phyloP scores from a whole-genome alignment of 2,888 invertebrate species.

The Sepioteuthis lessoniana region DNA sequence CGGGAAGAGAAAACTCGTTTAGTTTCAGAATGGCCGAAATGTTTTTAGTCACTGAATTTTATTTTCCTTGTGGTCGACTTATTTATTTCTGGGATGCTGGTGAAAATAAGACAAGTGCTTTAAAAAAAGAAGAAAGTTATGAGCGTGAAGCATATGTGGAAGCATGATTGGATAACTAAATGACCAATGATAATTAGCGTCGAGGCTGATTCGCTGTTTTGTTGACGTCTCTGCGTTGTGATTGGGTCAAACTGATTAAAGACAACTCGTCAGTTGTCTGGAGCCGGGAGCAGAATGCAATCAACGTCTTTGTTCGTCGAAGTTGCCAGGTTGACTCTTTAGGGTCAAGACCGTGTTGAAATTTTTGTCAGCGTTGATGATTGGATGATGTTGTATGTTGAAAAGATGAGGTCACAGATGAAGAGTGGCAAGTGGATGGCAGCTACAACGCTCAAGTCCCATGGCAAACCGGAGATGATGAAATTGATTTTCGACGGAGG shows the following conservation, averaged over 20 bases:
- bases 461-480: constrained; percentile 10
- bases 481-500: neutral
- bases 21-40: too few species aligned
- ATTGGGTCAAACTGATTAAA: constrained; percentile 1
- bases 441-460: neutral
- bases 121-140: neutral
- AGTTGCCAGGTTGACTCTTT: too few species aligned
- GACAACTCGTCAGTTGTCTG: neutral
- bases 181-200: neutral
- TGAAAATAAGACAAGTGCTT: too few species aligned
- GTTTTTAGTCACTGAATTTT: too few species aligned
- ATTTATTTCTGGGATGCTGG: too few species aligned
- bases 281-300: too few species aligned
- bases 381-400: too few species aligned
- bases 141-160: neutral
- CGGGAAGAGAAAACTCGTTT: too few species aligned
- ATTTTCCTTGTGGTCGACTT: too few species aligned
- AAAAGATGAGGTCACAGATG: neutral
- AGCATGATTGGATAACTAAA: neutral
- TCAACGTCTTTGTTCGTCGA: too few species aligned
- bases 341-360: too few species aligned
- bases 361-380: too few species aligned
- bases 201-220: neutral
- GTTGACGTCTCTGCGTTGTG: neutral
- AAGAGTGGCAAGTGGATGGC: neutral